phyloP scores from a whole-genome alignment of 2,797 vertebrate species.

The Cheirogaleus major region DNA sequence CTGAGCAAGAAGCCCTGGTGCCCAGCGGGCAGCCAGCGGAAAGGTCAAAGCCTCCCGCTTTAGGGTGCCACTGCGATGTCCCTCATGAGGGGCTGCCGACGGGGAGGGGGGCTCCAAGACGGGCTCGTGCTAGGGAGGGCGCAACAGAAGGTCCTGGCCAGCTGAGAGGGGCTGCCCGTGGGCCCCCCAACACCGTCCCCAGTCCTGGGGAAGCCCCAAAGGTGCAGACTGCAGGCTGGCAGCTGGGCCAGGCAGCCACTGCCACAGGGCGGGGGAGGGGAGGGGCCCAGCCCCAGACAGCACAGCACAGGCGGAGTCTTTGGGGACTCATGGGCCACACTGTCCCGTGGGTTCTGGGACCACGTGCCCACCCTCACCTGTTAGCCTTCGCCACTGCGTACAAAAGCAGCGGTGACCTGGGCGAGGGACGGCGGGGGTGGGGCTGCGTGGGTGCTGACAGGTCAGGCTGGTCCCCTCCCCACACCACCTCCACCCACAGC shows the following conservation, averaged over 20 bases:
- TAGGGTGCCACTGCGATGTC: not conserved
- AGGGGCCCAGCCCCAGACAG: not conserved
- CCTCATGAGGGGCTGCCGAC: not conserved
- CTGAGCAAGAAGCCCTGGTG: fast-evolving
- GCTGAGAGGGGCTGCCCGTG: not conserved
- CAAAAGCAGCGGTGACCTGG: not conserved
- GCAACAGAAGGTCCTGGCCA: not conserved
- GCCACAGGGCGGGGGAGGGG: not conserved
- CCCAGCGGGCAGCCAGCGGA: not conserved
- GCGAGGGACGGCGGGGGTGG: fast-evolving
- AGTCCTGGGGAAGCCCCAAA: not conserved
- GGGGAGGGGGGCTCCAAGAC: not conserved
- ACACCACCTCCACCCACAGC: too few species aligned
- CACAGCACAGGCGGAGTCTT: not conserved
- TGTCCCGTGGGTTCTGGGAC: too few species aligned
- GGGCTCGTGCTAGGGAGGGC: not conserved
- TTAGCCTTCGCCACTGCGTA: not conserved
- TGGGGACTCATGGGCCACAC: not conserved
- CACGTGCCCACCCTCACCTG: not conserved
- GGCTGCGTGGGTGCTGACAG: not conserved
- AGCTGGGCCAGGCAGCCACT: not conserved
- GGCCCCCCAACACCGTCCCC: fast-evolving
- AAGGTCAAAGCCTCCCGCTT: too few species aligned
- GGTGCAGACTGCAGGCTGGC: not conserved
- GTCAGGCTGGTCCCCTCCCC: not conserved